phyloP scores from a whole-genome alignment of 2,113 vertebrate species.

The Castor canadensis region DNA sequence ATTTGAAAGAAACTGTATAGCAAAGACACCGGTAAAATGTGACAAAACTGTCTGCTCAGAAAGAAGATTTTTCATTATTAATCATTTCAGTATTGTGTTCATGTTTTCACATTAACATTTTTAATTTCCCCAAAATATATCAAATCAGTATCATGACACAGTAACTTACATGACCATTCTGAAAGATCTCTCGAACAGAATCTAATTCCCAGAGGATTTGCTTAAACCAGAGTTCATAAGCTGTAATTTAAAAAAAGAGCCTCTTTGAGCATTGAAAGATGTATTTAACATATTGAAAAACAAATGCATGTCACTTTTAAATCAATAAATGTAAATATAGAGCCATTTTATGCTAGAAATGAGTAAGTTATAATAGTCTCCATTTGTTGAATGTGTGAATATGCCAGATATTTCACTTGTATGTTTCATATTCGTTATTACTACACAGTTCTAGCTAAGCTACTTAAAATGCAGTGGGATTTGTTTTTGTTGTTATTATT shows the following conservation, averaged over 20 bases:
- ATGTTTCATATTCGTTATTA: neutral
- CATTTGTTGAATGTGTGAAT: neutral
- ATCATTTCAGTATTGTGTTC: neutral
- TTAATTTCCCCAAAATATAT: neutral
- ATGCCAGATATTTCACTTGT: neutral
- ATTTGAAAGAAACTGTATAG: neutral
- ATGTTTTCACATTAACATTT: neutral
- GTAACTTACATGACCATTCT: slow-evolving; percentile 93
- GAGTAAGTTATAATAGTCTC: neutral
- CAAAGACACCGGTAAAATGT: neutral
- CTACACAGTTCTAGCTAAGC: neutral
- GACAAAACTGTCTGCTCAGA: neutral
- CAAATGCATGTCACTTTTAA: neutral
- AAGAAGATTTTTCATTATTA: neutral
- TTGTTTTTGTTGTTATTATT: neutral
- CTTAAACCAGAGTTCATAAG: slow-evolving; percentile 98
- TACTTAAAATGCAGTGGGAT: neutral
- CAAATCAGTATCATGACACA: neutral
- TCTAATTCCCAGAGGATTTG: slow-evolving; percentile 98
- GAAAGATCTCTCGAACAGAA: slow-evolving; percentile 95
- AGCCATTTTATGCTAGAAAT: neutral
- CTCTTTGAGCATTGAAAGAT: neutral
- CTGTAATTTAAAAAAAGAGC: slow-evolving; percentile 79
- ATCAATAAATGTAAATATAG: neutral
- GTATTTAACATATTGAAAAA: neutral